Evolutionary conservation across 2,797 vertebrate genomes (phyloP).

Genomic region (Micropoecilia bifurca): DNA sequence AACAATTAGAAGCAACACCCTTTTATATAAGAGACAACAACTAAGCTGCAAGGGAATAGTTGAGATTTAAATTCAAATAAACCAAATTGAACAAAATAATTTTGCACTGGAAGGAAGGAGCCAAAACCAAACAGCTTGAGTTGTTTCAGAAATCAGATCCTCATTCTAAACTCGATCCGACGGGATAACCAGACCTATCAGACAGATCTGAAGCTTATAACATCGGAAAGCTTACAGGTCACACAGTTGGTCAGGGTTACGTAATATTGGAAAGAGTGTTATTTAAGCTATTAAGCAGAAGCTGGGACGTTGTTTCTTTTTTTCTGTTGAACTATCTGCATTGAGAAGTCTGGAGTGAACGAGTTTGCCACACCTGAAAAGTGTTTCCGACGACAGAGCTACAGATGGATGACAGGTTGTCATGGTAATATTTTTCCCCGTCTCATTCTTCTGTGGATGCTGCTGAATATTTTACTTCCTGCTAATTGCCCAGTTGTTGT

Average conservation of each 20-base stretch:
- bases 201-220: not conserved
- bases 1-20: not conserved
- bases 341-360: not conserved
- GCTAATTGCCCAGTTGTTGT: not conserved
- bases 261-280: not conserved
- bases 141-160: not conserved
- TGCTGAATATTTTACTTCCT: not conserved
- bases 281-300: not conserved
- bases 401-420: slow-evolving; percentile 1
- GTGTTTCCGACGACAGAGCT: not conserved
- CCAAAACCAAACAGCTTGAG: not conserved
- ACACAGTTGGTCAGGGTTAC: not conserved
- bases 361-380: not conserved
- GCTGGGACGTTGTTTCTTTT: not conserved
- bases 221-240: not conserved
- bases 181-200: not conserved
- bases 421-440: slow-evolving; percentile 27
- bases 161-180: not conserved
- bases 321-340: not conserved
- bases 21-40: not conserved
- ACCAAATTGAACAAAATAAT: not conserved
- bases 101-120: not conserved
- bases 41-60: not conserved
- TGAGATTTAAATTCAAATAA: not conserved
- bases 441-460: not conserved